Percentiles rank a stretch among this genome's conserved stretches.
Evolutionary conservation across 2,797 vertebrate genomes (phyloP).

Genomic region (Lepus oiostolus): DNA sequence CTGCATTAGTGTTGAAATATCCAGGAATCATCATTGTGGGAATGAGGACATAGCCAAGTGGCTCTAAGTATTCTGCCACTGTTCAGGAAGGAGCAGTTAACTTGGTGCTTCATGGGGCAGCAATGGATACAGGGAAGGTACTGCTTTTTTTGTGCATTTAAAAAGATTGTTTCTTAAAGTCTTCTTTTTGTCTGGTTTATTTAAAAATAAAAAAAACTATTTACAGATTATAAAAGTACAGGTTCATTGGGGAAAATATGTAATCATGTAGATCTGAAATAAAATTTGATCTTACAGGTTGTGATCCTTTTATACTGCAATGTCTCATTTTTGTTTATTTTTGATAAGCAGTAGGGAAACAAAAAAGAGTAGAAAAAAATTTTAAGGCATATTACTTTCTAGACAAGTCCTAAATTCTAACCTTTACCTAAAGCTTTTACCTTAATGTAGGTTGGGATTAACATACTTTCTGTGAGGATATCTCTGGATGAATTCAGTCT

Average conservation of each 20-base stretch:
- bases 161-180: not conserved
- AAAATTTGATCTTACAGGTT: not conserved
- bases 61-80: not conserved
- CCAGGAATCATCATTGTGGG: not conserved
- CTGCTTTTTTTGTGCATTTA: conserved; percentile 11
- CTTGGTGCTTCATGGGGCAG: not conserved
- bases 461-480: conserved; percentile 37
- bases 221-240: not conserved
- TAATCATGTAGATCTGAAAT: not conserved
- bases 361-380: not conserved
- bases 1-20: conserved; percentile 4
- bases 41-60: not conserved
- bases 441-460: not conserved
- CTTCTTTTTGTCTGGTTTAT: not conserved
- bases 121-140: not conserved
- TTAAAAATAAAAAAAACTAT: conserved; percentile 23
- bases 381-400: conserved; percentile 1
- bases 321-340: conserved; percentile 46
- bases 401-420: not conserved
- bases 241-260: not conserved
- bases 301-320: conserved; percentile 13
- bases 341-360: not conserved
- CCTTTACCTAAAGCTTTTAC: conserved; percentile 21
- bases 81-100: not conserved
- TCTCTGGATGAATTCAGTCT: not conserved